A percentile compares a stretch with the other conserved stretches of the same genome.
Evolutionary conservation across 2,888 invertebrate genomes (phyloP).

Genomic region (Seira ritae): DNA sequence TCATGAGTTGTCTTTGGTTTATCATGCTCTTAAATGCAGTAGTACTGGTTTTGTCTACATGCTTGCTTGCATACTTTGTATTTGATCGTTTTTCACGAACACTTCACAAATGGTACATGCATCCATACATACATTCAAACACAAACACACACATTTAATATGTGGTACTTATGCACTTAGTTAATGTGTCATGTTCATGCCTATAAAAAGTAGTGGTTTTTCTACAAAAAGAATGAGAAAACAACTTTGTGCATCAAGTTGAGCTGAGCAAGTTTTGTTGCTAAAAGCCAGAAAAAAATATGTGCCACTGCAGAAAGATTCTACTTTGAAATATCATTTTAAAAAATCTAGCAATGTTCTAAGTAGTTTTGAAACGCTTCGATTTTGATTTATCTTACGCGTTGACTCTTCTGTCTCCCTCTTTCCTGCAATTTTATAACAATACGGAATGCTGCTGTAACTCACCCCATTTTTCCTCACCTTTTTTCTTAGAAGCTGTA

Average conservation of each 20-base stretch:
- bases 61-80: constrained; percentile 21
- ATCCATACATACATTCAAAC: background rate
- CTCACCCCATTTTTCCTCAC: constrained; percentile 20
- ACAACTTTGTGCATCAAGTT: constrained; percentile 11
- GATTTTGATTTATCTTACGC: constrained; percentile 11
- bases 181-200: constrained; percentile 61
- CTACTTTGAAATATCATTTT: background rate
- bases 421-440: no score
- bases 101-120: constrained; percentile 40
- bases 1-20: constrained; percentile 51
- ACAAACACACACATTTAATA: background rate
- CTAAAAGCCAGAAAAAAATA: constrained; percentile 15
- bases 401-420: background rate
- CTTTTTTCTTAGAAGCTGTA: constrained; percentile 32
- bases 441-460: background rate
- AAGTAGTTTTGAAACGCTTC: constrained; percentile 10
- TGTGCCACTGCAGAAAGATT: constrained; percentile 17
- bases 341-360: background rate
- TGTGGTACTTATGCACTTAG: constrained; percentile 49
- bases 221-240: constrained; percentile 12
- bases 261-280: background rate
- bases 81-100: constrained; percentile 18
- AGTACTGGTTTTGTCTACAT: constrained; percentile 50
- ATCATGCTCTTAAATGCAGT: constrained; percentile 37
- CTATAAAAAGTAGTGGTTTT: constrained; percentile 38